phyloP scores from a whole-genome alignment of 2,113 vertebrate genomes.

The Stomatorhinus ivindoensis region DNA sequence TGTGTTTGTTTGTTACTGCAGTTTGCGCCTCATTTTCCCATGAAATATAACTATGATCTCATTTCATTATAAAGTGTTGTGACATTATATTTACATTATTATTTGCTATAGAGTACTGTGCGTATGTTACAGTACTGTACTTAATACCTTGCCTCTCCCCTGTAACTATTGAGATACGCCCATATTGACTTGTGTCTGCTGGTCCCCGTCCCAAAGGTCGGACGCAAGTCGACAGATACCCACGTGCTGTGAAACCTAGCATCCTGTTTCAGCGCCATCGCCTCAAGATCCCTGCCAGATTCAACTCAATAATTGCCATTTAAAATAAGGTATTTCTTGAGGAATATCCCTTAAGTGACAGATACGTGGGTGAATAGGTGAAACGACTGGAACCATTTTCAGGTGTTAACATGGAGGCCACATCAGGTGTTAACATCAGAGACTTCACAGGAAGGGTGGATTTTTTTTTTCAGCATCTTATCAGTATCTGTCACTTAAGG shows the following conservation, averaged over 20 bases:
- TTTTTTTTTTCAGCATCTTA: not conserved
- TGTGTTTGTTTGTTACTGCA: too few species aligned
- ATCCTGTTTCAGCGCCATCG: not conserved
- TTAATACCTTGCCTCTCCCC: too few species aligned
- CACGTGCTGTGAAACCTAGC: not conserved
- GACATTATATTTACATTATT: too few species aligned
- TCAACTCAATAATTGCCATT: not conserved
- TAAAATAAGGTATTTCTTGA: not conserved
- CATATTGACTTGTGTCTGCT: not conserved
- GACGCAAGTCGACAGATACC: not conserved
- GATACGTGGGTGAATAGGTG: not conserved
- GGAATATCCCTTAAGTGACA: not conserved
- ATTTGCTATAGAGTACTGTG: too few species aligned
- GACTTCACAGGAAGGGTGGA: slow-evolving; percentile 20
- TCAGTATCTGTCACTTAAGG: too few species aligned
- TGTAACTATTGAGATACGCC: too few species aligned
- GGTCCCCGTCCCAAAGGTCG: not conserved
- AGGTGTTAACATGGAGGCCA: not conserved
- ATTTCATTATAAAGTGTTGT: too few species aligned
- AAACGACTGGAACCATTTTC: not conserved
- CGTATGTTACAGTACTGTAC: too few species aligned
- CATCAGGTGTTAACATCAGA: slow-evolving; percentile 2
- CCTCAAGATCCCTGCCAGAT: not conserved
- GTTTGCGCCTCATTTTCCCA: too few species aligned
- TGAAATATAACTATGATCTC: too few species aligned